Conservation (phyloP, 2,888 invertebrate species). For the Gymnoscelis rufifasciata region DNA sequence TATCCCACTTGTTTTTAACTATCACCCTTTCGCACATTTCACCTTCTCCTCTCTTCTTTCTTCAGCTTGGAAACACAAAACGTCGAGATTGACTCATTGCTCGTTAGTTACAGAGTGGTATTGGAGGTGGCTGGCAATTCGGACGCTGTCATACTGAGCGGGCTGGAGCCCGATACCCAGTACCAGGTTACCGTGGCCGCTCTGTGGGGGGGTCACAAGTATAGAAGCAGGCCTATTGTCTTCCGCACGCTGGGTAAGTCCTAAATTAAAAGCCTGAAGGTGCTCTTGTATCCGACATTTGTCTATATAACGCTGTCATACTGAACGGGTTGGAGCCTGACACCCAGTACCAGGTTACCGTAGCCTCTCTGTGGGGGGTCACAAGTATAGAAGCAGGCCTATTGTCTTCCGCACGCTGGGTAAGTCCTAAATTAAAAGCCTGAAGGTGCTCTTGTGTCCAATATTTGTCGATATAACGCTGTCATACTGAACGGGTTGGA, state of each 20-base stretch:
- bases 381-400: slow-evolving; percentile 90
- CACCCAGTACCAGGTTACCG: slow-evolving; percentile 92
- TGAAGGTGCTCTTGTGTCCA: not conserved
- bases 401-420: slow-evolving; percentile 94
- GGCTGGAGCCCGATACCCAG: slow-evolving; percentile 90
- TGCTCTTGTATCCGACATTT: not conserved
- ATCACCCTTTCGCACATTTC: slow-evolving; percentile 22
- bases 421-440: slow-evolving; percentile 51
- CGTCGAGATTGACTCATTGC: slow-evolving; percentile 80
- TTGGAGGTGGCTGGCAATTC: slow-evolving; percentile 93
- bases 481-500: slow-evolving; percentile 89
- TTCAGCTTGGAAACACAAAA: slow-evolving; percentile 52
- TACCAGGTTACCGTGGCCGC: slow-evolving; percentile 93
- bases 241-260: slow-evolving; percentile 90
- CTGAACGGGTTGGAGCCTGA: slow-evolving; percentile 89
- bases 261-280: not conserved
- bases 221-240: slow-evolving; percentile 91
- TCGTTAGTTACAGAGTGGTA: slow-evolving; percentile 95
- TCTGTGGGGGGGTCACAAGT: slow-evolving; percentile 89
- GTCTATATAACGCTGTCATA: slow-evolving; percentile 82
- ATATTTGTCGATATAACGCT: slow-evolving; percentile 64
- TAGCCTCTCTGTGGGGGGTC: slow-evolving; percentile 90
- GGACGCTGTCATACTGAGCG: slow-evolving; percentile 89
- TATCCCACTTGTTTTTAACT: too few relatives aligned
- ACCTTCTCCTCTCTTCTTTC: slow-evolving; percentile 44